Conservation (phyloP, 2,888 invertebrate genomes). For the Lordiphosa andalusiaca region DNA sequence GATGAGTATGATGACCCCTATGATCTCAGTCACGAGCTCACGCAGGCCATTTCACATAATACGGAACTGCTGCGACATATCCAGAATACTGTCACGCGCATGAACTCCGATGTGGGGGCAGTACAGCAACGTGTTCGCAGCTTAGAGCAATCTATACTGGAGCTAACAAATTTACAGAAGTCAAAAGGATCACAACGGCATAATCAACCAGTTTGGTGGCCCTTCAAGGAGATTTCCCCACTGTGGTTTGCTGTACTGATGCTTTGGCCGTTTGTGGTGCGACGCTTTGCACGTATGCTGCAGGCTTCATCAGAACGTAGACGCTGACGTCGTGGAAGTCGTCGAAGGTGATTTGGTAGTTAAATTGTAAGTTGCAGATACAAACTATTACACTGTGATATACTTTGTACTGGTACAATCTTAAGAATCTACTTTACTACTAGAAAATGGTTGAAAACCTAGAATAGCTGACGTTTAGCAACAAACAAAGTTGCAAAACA, state of each 20-base stretch:
- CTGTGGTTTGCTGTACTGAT: slow-evolving; percentile 78
- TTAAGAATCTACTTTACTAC: too few species aligned
- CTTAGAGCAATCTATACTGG: slow-evolving; percentile 74
- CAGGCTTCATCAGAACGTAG: slow-evolving; percentile 35
- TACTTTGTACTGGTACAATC: too few species aligned
- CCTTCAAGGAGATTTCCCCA: slow-evolving; percentile 83
- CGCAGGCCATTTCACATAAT: slow-evolving; percentile 70
- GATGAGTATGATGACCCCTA: slow-evolving; percentile 92
- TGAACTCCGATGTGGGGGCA: slow-evolving; percentile 76
- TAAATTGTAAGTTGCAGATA: slow-evolving; percentile 58
- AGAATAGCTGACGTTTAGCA: too few species aligned
- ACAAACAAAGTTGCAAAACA: too few species aligned
- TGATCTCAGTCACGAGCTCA: slow-evolving; percentile 82
- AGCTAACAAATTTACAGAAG: slow-evolving; percentile 59
- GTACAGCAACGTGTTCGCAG: slow-evolving; percentile 75
- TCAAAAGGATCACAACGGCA: slow-evolving; percentile 5
- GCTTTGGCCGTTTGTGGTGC: slow-evolving; percentile 78
- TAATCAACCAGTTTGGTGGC: slow-evolving; percentile 82
- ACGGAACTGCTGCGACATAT: slow-evolving; percentile 76
- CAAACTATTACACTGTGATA: not conserved
- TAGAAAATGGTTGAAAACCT: too few species aligned
- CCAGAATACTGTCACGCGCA: slow-evolving; percentile 72
- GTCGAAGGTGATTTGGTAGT: slow-evolving; percentile 42
- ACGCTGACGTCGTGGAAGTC: slow-evolving; percentile 47
- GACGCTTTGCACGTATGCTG: slow-evolving; percentile 60